phyloP scores from a whole-genome alignment of 2,797 vertebrate genomes.

The Petrocephalus sullivani region DNA sequence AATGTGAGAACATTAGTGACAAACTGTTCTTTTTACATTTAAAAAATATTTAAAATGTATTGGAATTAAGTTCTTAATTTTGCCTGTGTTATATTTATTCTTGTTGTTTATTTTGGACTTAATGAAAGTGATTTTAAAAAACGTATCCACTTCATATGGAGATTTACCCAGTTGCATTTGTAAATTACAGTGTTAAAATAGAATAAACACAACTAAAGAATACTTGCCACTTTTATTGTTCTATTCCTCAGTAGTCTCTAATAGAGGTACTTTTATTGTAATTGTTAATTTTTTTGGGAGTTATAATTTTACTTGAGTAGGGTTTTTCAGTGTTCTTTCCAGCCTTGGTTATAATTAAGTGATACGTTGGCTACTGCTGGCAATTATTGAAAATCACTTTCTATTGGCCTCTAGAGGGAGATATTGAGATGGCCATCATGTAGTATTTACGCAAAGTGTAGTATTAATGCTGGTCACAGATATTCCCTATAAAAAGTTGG shows the following conservation, averaged over 20 bases:
- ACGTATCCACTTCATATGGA: background rate
- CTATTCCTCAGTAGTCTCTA: background rate
- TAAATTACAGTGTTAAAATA: background rate
- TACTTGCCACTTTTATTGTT: background rate
- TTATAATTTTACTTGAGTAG: background rate
- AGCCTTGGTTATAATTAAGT: background rate
- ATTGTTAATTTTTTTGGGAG: background rate
- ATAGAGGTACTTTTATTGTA: background rate
- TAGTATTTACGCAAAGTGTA: background rate
- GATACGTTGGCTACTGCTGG: background rate
- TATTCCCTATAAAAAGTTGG: background rate
- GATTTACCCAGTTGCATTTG: background rate
- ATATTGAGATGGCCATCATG: conserved; percentile 37
- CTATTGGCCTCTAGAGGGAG: conserved; percentile 57
- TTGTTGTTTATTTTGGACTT: background rate
- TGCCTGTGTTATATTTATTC: background rate
- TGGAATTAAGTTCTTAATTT: background rate
- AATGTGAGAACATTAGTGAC: background rate
- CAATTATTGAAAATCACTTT: conserved; percentile 46
- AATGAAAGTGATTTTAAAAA: background rate
- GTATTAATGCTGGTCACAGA: background rate
- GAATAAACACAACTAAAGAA: background rate
- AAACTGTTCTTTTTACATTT: background rate
- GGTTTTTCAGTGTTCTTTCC: background rate
- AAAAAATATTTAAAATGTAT: background rate